Evolutionary conservation across 1,140 invertebrate species (phyloP).

Genomic region (Parasteatoda tepidariorum): DNA sequence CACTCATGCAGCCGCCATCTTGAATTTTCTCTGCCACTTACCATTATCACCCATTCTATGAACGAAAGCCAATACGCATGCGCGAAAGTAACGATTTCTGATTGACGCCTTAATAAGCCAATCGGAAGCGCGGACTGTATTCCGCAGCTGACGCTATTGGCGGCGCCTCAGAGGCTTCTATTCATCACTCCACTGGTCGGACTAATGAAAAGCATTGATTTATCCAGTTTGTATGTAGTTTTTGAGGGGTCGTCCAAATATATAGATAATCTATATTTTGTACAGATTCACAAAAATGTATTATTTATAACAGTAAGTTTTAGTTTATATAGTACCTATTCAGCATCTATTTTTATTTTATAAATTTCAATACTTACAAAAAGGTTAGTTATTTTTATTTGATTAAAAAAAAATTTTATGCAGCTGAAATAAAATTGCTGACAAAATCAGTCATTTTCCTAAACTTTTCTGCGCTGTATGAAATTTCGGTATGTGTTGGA

Average conservation of each 20-base stretch:
- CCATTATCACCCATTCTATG: conserved; percentile 50
- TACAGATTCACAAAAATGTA: not conserved
- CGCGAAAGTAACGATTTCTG: conserved; percentile 59
- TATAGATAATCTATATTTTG: not conserved
- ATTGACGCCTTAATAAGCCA: conserved; percentile 60
- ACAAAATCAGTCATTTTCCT: no score
- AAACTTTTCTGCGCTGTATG: no score
- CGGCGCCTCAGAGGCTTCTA: conserved; percentile 58
- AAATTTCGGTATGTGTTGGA: no score
- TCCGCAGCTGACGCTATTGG: conserved; percentile 56
- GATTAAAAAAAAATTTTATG: no score
- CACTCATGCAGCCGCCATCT: conserved; percentile 42
- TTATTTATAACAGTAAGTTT: not conserved
- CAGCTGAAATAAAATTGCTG: no score
- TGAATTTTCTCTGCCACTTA: conserved; percentile 36
- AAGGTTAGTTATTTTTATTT: not conserved
- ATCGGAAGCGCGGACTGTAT: conserved; percentile 51
- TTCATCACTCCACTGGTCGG: conserved; percentile 52
- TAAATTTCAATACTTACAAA: not conserved
- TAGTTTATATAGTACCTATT: not conserved
- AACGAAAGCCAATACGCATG: conserved; percentile 7
- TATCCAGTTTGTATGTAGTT: conserved; percentile 50
- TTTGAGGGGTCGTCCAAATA: not conserved
- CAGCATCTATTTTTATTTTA: not conserved
- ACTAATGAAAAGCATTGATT: conserved; percentile 61